Evolutionary conservation across 2,888 invertebrate genomes (phyloP), one percentile per base, ranked within the genome.

Genomic region (Adela reaumurella): DNA sequence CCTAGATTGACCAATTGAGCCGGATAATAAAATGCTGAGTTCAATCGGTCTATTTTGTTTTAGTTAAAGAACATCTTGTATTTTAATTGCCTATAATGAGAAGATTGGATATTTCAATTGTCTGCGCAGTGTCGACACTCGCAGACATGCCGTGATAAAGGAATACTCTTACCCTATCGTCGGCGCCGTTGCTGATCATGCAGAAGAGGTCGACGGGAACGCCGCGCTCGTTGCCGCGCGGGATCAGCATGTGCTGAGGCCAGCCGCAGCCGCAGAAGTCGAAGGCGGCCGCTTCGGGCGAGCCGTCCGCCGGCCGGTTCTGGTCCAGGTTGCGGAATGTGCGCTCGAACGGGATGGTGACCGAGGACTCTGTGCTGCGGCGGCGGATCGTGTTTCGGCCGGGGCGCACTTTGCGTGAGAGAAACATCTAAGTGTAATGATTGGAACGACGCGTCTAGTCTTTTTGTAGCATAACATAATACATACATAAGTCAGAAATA

Each of bases 251-350:
- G 67, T 92, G 91, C 52, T 90, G 86, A 0, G 92, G 92, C 91
- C 92, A 92, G 47, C 92, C 92, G 59, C 93, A 94, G 52, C 92
- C 92, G 71, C 93, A 94, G 82, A 89, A 90, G 70, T 89, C 88
- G 71, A 89, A 89, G 55, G 80, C 74, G 0, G 72, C 72, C 0
- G 81, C 68, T 2, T 74, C 68, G 0, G 69, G 74, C 0, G 80
- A 63, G n/a, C 77, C 67, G 43, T 82, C 82, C 0, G 76, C 82
- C 0, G 89, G 87, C 0, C 89, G 79, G 49, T 69, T 76, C 1
- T 62, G 59, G 56, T 89, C 87, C 57, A 88, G 63, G 63, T 86
- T 83, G 10, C 89, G 83, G 85, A 91, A 94, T 1, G 89, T 90
- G 50, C 88, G 80, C 63, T 90, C 91, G 64, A 88, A 91, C 0